A percentile compares a stretch with the other conserved stretches of the same genome.
Evolutionary conservation across 2,113 vertebrate species (phyloP).

Genomic region (Chaetodon trifascialis): DNA sequence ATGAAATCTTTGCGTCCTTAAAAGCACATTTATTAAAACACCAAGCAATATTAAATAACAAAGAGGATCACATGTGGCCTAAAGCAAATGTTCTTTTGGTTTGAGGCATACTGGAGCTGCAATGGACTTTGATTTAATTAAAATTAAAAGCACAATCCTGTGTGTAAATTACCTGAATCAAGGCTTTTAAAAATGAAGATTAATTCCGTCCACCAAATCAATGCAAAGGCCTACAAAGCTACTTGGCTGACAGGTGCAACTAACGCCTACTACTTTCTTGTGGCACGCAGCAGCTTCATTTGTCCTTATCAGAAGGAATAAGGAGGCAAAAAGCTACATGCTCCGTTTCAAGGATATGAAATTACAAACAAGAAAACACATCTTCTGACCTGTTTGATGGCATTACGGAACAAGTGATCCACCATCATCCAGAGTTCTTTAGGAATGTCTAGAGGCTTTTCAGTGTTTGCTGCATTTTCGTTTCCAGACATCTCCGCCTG

Average conservation of each 20-base stretch:
- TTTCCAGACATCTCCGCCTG: slow-evolving; percentile 81
- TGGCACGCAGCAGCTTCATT: not conserved
- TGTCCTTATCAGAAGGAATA: not conserved
- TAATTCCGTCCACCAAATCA: slow-evolving; percentile 7
- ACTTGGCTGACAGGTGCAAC: not conserved
- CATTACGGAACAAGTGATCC: slow-evolving; percentile 91
- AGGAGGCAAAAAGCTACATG: not conserved
- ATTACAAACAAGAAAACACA: not conserved
- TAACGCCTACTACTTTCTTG: not conserved
- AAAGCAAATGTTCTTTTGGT: not conserved
- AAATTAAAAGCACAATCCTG: not conserved
- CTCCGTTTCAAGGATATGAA: not conserved
- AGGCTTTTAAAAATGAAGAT: not conserved
- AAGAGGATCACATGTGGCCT: not conserved
- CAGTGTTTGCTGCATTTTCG: slow-evolving; percentile 64
- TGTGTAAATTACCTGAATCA: not conserved
- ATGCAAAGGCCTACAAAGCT: not conserved
- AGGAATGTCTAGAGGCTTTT: slow-evolving; percentile 91
- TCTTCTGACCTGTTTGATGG: slow-evolving; percentile 89
- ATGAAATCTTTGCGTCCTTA: not conserved
- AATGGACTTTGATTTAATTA: slow-evolving; percentile 5
- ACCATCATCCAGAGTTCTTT: slow-evolving; percentile 99
- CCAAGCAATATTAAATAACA: not conserved
- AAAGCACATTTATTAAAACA: not conserved
- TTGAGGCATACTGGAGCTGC: not conserved